Conservation (phyloP, 2,113 vertebrate genomes). For the Sakesphorus luctuosus region DNA sequence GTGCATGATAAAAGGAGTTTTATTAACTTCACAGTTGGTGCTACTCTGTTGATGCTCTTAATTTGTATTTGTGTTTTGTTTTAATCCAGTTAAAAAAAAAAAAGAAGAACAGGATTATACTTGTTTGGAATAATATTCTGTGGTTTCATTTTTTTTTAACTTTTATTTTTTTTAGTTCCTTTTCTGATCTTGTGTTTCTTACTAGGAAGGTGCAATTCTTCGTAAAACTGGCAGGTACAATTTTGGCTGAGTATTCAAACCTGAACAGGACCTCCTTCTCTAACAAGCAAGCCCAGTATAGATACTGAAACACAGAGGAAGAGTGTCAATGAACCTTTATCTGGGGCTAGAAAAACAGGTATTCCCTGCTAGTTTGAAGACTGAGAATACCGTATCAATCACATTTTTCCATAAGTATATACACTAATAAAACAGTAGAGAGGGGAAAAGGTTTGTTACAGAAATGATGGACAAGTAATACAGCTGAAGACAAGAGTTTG, state of each 20-base stretch:
- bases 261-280: not conserved
- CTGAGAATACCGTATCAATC: not conserved
- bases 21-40: slow-evolving; percentile 14
- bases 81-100: not conserved
- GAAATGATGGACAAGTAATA: not conserved
- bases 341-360: not conserved
- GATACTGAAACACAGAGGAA: not conserved
- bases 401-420: not conserved
- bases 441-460: not conserved
- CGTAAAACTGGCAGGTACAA: not conserved
- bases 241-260: not conserved
- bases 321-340: not conserved
- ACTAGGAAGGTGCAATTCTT: not conserved
- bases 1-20: not conserved
- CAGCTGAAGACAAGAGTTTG: not conserved
- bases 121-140: not conserved
- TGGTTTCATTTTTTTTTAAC: not conserved
- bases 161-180: rapidly evolving
- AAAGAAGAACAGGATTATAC: not conserved
- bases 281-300: not conserved
- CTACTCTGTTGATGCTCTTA: not conserved
- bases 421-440: not conserved
- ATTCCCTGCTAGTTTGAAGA: not conserved
- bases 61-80: not conserved
- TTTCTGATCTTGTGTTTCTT: not conserved